Percentiles rank a stretch among this genome's conserved stretches.
Conservation (phyloP, 37 sponge, comb jelly and placozoan species). For the Spongia lamella region DNA sequence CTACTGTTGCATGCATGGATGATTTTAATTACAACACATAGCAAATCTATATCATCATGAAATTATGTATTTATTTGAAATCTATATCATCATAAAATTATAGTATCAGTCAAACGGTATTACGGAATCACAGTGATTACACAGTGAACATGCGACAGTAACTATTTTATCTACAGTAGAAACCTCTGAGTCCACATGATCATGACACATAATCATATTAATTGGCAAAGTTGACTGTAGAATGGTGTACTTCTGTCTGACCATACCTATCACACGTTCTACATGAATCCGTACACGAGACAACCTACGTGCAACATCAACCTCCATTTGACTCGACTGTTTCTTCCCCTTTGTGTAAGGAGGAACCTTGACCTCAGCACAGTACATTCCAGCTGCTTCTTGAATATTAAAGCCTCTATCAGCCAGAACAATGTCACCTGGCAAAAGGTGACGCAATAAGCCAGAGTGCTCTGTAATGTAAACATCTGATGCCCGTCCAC, state of each 20-base stretch:
- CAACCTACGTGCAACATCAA: slow-evolving; percentile 16
- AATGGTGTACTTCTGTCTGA: slow-evolving; percentile 29
- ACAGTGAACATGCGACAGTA: neutral
- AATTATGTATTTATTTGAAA: too few species aligned
- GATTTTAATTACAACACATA: too few species aligned
- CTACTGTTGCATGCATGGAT: too few species aligned
- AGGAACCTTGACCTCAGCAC: slow-evolving; percentile 36
- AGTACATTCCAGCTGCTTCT: slow-evolving; percentile 24
- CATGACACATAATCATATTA: slow-evolving; percentile 10
- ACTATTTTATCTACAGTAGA: slow-evolving; percentile 24
- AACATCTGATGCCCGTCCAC: slow-evolving; percentile 32
- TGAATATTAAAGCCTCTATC: slow-evolving; percentile 39
- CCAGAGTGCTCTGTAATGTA: slow-evolving; percentile 30
- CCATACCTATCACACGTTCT: slow-evolving; percentile 31
- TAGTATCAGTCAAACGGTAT: too few species aligned
- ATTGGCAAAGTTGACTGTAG: slow-evolving; percentile 23
- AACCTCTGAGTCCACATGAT: slow-evolving; percentile 14
- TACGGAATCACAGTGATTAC: too few species aligned
- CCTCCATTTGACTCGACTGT: neutral
- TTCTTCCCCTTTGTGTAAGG: slow-evolving; percentile 23
- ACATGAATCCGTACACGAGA: slow-evolving; percentile 38
- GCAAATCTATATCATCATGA: too few species aligned
- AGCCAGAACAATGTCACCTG: slow-evolving; percentile 25
- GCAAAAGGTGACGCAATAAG: slow-evolving; percentile 18
- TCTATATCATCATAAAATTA: too few species aligned